phyloP scores from a whole-genome alignment of 64 coral and sea anemone genomes.

The Stichodactyla helianthus region DNA sequence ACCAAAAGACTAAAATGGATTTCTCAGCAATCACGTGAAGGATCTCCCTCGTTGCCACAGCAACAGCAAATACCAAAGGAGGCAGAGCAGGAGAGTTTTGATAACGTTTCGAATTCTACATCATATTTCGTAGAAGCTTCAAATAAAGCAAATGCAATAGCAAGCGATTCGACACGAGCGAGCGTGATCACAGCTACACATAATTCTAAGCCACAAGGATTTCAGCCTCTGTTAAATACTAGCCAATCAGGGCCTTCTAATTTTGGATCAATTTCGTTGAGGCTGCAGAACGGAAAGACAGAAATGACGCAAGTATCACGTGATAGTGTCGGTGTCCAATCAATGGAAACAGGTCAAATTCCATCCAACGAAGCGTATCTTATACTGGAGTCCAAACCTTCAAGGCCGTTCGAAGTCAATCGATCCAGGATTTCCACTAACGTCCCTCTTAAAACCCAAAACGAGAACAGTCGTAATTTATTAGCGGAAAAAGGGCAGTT shows the following conservation, averaged over 20 bases:
- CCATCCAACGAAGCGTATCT: background rate
- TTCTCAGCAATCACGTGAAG: slow-evolving; percentile 12
- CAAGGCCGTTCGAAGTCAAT: background rate
- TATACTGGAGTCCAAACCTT: background rate
- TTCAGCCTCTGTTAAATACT: background rate
- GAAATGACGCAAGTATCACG: background rate
- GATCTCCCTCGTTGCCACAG: slow-evolving; percentile 14
- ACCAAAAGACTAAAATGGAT: slow-evolving; percentile 18
- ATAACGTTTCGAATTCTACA: background rate
- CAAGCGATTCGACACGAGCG: background rate
- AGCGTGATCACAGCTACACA: background rate
- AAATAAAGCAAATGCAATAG: background rate
- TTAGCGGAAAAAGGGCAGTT: background rate
- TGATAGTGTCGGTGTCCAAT: background rate
- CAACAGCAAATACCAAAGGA: background rate
- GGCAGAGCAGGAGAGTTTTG: background rate
- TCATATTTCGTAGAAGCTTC: background rate
- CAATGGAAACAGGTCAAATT: background rate
- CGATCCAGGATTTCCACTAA: background rate
- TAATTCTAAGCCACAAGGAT: background rate
- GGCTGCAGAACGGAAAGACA: background rate
- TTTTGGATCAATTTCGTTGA: background rate
- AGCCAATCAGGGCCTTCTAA: background rate
- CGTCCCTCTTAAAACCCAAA: background rate
- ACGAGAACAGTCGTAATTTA: background rate